Conservation (phyloP, 1,140 invertebrate genomes). For the Semibalanus balanoides region DNA sequence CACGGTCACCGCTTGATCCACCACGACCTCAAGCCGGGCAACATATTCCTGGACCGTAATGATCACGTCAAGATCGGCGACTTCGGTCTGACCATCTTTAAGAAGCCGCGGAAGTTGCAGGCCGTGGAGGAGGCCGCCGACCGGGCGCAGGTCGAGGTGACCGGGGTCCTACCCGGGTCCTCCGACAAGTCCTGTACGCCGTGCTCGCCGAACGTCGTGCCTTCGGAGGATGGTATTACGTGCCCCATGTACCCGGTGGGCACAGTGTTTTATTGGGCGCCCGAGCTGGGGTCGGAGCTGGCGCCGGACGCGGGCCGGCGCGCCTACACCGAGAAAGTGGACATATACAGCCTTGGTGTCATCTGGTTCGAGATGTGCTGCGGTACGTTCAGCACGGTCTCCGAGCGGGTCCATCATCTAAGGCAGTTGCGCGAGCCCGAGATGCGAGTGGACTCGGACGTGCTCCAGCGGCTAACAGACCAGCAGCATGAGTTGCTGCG, state of each 20-base stretch:
- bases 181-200: slow-evolving; percentile 29
- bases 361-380: slow-evolving; percentile 93
- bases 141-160: slow-evolving; percentile 9
- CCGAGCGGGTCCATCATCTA: slow-evolving; percentile 73
- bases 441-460: slow-evolving; percentile 50
- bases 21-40: slow-evolving; percentile 54
- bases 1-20: slow-evolving; percentile 93
- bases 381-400: slow-evolving; percentile 58
- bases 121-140: slow-evolving; percentile 13
- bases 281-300: slow-evolving; percentile 21
- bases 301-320: slow-evolving; percentile 20
- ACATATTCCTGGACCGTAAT: slow-evolving; percentile 79
- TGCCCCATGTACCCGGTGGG: slow-evolving; percentile 77
- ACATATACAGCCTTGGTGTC: slow-evolving; percentile 82
- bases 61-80: slow-evolving; percentile 94
- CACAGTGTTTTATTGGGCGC: slow-evolving; percentile 72
- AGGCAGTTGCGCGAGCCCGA: slow-evolving; percentile 47
- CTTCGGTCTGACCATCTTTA: slow-evolving; percentile 83
- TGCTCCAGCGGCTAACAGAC: slow-evolving; percentile 33
- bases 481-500: slow-evolving; percentile 34
- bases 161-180: slow-evolving; percentile 15
- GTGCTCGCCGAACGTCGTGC: too few relatives aligned
- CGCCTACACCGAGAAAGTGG: slow-evolving; percentile 61
- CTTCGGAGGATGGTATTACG: too few relatives aligned
- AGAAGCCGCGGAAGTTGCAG: slow-evolving; percentile 11